Percentiles rank a stretch among this genome's conserved stretches.
Evolutionary conservation across 2,888 invertebrate species (phyloP).

Genomic region (Archips crataeganus): DNA sequence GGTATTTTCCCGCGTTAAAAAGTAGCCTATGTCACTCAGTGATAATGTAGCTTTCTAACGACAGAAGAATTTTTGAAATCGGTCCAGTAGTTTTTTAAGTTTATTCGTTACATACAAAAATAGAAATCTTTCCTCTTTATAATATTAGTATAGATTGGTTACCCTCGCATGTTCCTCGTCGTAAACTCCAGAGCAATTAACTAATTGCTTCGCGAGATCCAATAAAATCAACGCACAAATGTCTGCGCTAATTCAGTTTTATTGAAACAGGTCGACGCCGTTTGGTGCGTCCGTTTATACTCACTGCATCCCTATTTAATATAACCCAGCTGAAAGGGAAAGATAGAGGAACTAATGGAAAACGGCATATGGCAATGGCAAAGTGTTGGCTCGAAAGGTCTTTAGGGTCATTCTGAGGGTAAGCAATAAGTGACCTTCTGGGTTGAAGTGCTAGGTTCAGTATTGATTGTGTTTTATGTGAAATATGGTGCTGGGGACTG

Average conservation of each 20-base stretch:
- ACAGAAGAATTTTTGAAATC: too few species aligned
- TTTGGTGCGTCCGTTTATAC: background rate
- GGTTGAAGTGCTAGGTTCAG: background rate
- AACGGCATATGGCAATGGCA: background rate
- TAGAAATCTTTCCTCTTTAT: too few species aligned
- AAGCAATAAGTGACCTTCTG: background rate
- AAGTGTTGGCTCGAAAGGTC: background rate
- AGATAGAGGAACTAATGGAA: background rate
- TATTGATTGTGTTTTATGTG: background rate
- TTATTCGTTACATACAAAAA: too few species aligned
- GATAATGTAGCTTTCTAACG: too few species aligned
- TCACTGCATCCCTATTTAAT: background rate
- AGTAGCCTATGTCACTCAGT: too few species aligned
- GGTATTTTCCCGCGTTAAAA: too few species aligned
- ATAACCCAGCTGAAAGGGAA: background rate
- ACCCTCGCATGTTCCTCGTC: conserved; percentile 2
- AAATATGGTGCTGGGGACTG: background rate
- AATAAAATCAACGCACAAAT: conserved; percentile 11
- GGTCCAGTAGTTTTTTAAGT: too few species aligned
- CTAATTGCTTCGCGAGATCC: conserved; percentile 2
- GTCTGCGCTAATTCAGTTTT: conserved; percentile 10
- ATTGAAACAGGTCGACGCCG: background rate
- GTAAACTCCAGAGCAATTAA: conserved; percentile 2
- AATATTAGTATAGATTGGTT: too few species aligned
- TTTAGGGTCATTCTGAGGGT: background rate